These are phyloP conservation scores for Lophius americanus DNA, from an alignment of 2,797 vertebrate genomes.

Conservation along the genomic window DNA sequence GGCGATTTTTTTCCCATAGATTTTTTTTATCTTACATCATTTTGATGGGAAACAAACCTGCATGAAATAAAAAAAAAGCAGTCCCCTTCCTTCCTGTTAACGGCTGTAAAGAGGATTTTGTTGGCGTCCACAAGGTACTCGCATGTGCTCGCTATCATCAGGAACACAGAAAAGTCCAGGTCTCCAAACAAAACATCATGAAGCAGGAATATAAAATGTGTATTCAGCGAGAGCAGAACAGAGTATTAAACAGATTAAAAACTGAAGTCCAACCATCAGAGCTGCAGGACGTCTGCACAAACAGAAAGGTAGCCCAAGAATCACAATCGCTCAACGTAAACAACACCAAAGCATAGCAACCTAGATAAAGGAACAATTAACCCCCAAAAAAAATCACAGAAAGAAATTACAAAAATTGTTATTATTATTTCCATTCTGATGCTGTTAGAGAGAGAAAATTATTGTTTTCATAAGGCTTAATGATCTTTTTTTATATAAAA, in stretches of 20 bases:
- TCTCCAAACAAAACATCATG: slow-evolving; percentile 69
- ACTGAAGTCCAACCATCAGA: slow-evolving; percentile 46
- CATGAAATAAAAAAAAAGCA: slow-evolving; percentile 51
- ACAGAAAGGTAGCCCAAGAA: background rate
- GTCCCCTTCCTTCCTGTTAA: slow-evolving; percentile 44
- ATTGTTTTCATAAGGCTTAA: too few species aligned
- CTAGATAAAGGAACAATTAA: background rate
- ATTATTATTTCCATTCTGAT: too few species aligned
- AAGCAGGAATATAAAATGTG: slow-evolving; percentile 63
- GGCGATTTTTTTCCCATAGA: slow-evolving; percentile 70
- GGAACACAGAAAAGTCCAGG: slow-evolving; percentile 40
- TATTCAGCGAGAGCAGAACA: slow-evolving; percentile 20
- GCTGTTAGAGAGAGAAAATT: too few species aligned
- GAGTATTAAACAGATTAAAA: slow-evolving; percentile 69
- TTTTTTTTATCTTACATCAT: slow-evolving; percentile 32
- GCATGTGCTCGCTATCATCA: slow-evolving; percentile 40
- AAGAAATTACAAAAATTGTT: too few species aligned
- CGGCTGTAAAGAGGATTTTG: slow-evolving; percentile 62
- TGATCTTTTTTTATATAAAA: too few species aligned
- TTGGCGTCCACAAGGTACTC: slow-evolving; percentile 39
- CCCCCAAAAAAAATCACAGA: too few species aligned
- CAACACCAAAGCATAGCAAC: background rate
- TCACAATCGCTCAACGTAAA: too few species aligned
- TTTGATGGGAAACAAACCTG: slow-evolving; percentile 60
- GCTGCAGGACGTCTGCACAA: slow-evolving; percentile 22